Base-by-base conservation (phyloP, 2,797 vertebrate species). In the Numenius phaeopus region DNA sequence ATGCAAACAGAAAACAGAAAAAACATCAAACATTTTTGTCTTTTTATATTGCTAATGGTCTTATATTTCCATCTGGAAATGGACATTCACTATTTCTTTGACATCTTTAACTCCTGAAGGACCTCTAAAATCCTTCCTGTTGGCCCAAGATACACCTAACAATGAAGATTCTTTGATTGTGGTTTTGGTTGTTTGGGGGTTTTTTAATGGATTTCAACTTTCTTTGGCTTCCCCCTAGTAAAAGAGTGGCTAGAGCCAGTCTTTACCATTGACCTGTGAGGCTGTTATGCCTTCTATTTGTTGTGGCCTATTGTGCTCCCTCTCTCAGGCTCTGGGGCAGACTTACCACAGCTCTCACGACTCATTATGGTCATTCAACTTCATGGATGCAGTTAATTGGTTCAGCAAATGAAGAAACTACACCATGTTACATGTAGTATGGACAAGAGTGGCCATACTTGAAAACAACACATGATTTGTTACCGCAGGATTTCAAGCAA, bases 241-340 rank as follows among this genome's bases (percentile, higher is more conserved):
- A 39, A 81, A 67, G 7, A 81, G 54, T 22, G 19, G 1, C 34
- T 75, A 64, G 14, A 58, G 5, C 47, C 40, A 42, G 16, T 32
- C 17, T 81, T 89, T 40, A 54, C 13, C 15, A 23, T 3, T 55
- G 34, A 30, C 17, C 32, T 70, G 3, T 44, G 57, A 75, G 30
- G 30, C 8, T 73, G 4, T 18, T 75, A 29, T 7, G 2, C 2
- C n/a, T 76, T 61, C 16, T 19, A 34, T 34, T 34, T 58, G 46
- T 10, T 67, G 19, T 3, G 2, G 8, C 57, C 37, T 23, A 72
- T 37, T 3, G 0, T 18, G 10, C 16, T 9, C 11, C 19, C 19
- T 61, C n/a, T 78, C 20, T 58, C 42, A 83, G 37, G 14, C 7
- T 61, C 62, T 65, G 9, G 3, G 26, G 6, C 4, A 90, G n/a